Base-by-base conservation (phyloP, 2,797 vertebrate species). In the Cossypha heuglini region DNA sequence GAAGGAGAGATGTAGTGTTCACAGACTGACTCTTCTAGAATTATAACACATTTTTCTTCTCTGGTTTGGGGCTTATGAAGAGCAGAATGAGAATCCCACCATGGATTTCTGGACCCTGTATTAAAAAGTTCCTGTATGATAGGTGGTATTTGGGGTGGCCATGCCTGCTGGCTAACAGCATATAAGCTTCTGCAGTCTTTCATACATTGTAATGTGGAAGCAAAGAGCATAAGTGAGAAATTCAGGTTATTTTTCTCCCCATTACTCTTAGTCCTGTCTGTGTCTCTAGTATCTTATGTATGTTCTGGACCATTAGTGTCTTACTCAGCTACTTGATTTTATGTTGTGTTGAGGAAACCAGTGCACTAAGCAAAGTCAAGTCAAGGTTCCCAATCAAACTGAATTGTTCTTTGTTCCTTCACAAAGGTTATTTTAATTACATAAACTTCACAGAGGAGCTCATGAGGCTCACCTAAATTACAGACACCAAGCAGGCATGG, bases 381-480 rank as follows among this genome's bases (percentile, higher is more conserved):
- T 74, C 74, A 87, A 71, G 35, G 48, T 26, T 90, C 74, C 55
- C 55, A 62, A 74, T 66, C 38, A 52, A 69, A 87, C 20, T 13
- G 11, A 88, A 78, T 69, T 35, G 28, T 37, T 69, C 62, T 89
- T 92, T 93, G 40, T 35, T 89, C 74, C 40, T 85, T 37, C 0
- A 0, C 48, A 74, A 69, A 91, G 57, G 51, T 51, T 55, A 85
- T 81, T 93, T 84, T 88, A 91, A 88, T 95, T 76, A 84, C 66
- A 51, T 51, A 48, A 92, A 83, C 45, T 80, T 64, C 54, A 68
- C 4, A 58, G 18, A 77, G 29, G n/a, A 67, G 55, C 52, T 93
- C 20, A 74, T 45, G 20, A 93, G 21, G 64, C 29, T 5, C n/a
- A 88, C 58, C 86, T 73, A 72, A 90, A 95, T 95, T 95, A 90